Evolutionary conservation across 1,140 invertebrate species (phyloP).

Genomic region (Drosophila ambigua): DNA sequence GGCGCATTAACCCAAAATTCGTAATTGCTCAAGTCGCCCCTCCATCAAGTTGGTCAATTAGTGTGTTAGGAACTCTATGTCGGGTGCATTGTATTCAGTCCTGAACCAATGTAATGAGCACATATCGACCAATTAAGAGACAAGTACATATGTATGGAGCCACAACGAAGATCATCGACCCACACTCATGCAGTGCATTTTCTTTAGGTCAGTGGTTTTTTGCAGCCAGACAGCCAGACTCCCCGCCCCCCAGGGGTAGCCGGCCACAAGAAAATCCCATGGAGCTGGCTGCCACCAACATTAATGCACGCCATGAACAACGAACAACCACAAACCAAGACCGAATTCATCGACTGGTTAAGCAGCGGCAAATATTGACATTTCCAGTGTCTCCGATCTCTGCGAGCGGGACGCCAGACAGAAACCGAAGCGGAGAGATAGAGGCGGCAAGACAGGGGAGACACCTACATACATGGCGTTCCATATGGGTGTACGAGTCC

Average conservation of each 20-base stretch:
- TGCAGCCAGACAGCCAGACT: neutral
- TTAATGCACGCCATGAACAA: conserved; percentile 14
- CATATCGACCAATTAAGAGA: no score
- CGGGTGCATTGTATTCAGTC: no score
- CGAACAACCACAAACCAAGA: neutral
- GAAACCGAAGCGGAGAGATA: neutral
- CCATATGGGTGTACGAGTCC: conserved; percentile 3
- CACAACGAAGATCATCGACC: no score
- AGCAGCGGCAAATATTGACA: conserved; percentile 39
- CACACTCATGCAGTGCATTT: neutral
- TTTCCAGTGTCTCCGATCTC: conserved; percentile 22
- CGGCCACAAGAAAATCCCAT: conserved; percentile 28
- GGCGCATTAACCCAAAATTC: no score
- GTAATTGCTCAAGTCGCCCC: no score
- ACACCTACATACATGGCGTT: conserved; percentile 38
- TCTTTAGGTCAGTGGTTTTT: conserved; percentile 10
- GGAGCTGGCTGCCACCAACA: conserved; percentile 14
- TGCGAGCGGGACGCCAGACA: conserved; percentile 2
- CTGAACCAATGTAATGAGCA: no score
- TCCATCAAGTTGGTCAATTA: no score
- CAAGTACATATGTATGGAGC: no score
- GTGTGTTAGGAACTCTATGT: no score
- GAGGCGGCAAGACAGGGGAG: neutral
- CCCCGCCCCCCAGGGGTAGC: neutral
- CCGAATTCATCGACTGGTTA: conserved; percentile 19